Base-by-base conservation (phyloP, 2,113 vertebrate genomes). In the Festucalex cinctus region DNA sequence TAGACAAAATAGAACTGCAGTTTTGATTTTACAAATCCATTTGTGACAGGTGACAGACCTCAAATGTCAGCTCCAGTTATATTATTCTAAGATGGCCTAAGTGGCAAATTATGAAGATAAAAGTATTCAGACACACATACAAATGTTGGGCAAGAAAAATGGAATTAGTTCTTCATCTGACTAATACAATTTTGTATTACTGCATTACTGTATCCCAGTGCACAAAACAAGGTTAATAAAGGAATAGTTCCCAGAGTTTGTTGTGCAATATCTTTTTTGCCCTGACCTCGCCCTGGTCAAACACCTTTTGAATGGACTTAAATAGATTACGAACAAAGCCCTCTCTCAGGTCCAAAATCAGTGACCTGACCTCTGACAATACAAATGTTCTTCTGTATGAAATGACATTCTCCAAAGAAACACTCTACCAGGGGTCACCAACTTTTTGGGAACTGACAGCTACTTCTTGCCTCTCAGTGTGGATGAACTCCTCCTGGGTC, bases 11-110 rank as follows among this genome's bases (percentile, higher is more conserved):
- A 16, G 61, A 56, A 43, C 10, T 19, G 58, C 9, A 26, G 37
- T 28, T 73, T 36, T 64, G 37, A 68, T 80, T 81, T 77, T 68
- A 68, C 61, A 60, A 32, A 36, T 67, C 49, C 61, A 46, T 60
- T 32, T 64, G 41, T 71, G 56, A 63, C 54, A 62, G 69, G 62
- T 70, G 66, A 65, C 28, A 32, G 28, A 32, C 68, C 73, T 64
- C 61, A 54, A 9, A 24, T 69, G 43, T 63, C 63, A 72, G 61
- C 37, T 60, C 32, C 36, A 48, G 32, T 68, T 51, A 63, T 70
- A 32, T 74, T 56, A 69, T 78, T 44, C 60, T 43, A 64, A 67
- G 41, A 17, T 57, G 59, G 70, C 10, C 32, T 57, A 17, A 32
- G 12, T 32, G 20, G 9, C 9, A 35, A 28, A 35, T 19, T 36